These are phyloP conservation scores for Helarctos malayanus DNA, from an alignment of 2,797 vertebrate genomes.

Conservation along the genomic window DNA sequence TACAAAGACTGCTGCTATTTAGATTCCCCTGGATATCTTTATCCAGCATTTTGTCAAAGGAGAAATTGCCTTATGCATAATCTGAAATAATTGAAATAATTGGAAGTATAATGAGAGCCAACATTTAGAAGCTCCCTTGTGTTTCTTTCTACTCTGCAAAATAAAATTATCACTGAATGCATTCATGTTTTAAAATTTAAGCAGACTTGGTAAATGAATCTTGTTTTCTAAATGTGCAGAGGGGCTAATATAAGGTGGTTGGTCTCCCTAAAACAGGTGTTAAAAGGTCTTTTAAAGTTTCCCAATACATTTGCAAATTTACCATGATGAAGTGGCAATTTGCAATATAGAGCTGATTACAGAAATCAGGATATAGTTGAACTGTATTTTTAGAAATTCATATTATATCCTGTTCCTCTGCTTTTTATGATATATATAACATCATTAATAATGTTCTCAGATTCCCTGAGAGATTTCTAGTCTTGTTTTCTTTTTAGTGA, in stretches of 20 bases:
- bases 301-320: slow-evolving; percentile 65
- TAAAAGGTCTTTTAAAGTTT: slow-evolving; percentile 69
- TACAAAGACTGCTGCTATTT: slow-evolving; percentile 60
- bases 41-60: slow-evolving; percentile 77
- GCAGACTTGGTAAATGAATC: slow-evolving; percentile 69
- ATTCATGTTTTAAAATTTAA: slow-evolving; percentile 77
- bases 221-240: slow-evolving; percentile 66
- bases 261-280: slow-evolving; percentile 74
- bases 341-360: slow-evolving; percentile 73
- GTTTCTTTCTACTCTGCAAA: slow-evolving; percentile 73
- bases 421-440: slow-evolving; percentile 42
- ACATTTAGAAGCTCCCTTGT: slow-evolving; percentile 72
- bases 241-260: slow-evolving; percentile 25
- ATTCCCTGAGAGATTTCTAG: slow-evolving; percentile 50
- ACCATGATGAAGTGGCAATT: slow-evolving; percentile 68
- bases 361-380: slow-evolving; percentile 75
- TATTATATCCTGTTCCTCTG: slow-evolving; percentile 57
- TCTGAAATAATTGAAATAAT: slow-evolving; percentile 84
- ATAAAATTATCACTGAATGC: slow-evolving; percentile 71
- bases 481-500: slow-evolving; percentile 50
- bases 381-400: slow-evolving; percentile 64
- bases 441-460: slow-evolving; percentile 65
- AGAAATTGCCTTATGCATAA: slow-evolving; percentile 77
- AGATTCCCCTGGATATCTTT: slow-evolving; percentile 73
- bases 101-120: slow-evolving; percentile 76